These are phyloP conservation scores for Grus americana DNA, from an alignment of 2,113 vertebrate species.

Conservation along the genomic window DNA sequence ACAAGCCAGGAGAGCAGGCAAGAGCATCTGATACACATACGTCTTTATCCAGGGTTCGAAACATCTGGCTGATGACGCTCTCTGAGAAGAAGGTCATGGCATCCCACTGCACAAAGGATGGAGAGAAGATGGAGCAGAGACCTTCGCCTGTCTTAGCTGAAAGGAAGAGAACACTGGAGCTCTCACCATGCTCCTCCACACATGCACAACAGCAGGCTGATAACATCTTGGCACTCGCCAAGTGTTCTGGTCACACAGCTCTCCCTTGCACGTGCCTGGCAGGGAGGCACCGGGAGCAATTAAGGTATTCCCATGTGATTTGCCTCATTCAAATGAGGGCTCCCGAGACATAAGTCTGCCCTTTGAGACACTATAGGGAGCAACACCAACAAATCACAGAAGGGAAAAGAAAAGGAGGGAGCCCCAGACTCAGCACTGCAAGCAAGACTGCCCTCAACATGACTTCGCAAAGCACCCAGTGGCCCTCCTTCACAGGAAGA, in stretches of 20 bases:
- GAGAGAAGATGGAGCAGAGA: constrained; percentile 86
- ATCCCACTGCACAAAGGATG: constrained; percentile 93
- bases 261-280: background rate
- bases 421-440: background rate
- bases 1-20: background rate
- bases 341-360: background rate
- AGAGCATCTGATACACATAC: constrained; percentile 71
- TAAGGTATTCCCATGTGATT: rapidly evolving
- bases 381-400: background rate
- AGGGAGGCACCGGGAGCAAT: background rate
- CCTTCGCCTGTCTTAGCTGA: constrained; percentile 83
- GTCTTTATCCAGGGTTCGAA: constrained; percentile 87
- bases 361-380: background rate
- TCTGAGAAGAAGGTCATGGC: constrained; percentile 95
- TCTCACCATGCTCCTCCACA: background rate
- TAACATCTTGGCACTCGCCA: background rate
- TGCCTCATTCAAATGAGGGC: background rate
- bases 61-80: constrained; percentile 86
- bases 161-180: constrained; percentile 38
- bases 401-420: background rate
- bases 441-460: background rate
- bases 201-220: background rate
- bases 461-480: background rate
- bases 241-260: background rate
- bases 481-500: background rate